Conservation (phyloP, 2,888 invertebrate species). For the Trichopoda pennipes region DNA sequence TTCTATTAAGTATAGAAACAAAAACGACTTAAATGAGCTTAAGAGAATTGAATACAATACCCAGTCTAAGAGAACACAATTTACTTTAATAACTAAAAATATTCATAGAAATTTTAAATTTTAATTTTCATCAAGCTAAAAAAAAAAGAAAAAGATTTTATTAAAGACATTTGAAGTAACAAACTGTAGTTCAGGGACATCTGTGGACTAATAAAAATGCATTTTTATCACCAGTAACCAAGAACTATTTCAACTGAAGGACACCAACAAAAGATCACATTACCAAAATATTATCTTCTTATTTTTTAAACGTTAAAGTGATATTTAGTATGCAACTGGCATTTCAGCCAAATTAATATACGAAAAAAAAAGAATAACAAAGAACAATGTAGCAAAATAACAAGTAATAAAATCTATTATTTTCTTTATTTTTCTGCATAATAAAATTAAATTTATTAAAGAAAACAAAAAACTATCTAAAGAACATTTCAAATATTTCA, state of each 20-base stretch:
- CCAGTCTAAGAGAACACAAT: no score
- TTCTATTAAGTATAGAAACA: no score
- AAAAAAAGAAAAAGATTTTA: no score
- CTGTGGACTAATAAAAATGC: no score
- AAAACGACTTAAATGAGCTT: no score
- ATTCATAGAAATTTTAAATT: no score
- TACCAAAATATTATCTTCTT: background rate
- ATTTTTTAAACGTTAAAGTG: conserved; percentile 10
- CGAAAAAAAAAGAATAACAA: background rate
- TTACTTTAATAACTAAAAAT: no score
- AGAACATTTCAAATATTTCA: conserved; percentile 49
- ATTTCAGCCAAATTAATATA: conserved; percentile 21
- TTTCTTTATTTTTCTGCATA: background rate
- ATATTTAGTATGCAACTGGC: background rate
- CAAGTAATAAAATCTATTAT: conserved; percentile 32
- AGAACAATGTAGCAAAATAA: background rate
- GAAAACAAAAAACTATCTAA: conserved; percentile 13
- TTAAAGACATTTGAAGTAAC: no score
- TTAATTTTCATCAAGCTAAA: no score
- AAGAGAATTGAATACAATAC: no score
- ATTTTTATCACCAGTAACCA: background rate
- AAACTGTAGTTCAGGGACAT: no score
- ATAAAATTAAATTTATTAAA: conserved; percentile 4
- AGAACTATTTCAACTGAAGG: background rate
- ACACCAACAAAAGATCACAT: background rate